Percentiles rank a stretch among this genome's conserved stretches.
phyloP scores from a whole-genome alignment of 2,888 invertebrate species.

The Gisinianus flammeolus region DNA sequence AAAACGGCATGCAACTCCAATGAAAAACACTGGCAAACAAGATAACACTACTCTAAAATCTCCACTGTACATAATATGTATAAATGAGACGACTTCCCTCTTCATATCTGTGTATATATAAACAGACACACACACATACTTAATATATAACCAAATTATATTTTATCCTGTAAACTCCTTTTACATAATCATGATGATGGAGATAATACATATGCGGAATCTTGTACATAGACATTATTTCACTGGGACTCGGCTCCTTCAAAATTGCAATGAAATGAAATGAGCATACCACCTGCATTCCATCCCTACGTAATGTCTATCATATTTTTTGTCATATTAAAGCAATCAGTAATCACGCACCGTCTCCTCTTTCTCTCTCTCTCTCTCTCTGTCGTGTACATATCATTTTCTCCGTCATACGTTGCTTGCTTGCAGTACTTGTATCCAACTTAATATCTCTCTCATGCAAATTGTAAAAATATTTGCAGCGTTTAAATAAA shows the following conservation, averaged over 20 bases:
- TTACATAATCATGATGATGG: too few species aligned
- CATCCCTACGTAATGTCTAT: not conserved
- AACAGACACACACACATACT: too few species aligned
- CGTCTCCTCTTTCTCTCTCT: not conserved
- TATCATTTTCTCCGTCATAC: not conserved
- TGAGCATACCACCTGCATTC: not conserved
- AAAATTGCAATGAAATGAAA: too few species aligned
- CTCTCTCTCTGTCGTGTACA: not conserved
- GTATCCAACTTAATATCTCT: too few species aligned
- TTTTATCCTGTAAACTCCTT: too few species aligned
- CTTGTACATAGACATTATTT: too few species aligned
- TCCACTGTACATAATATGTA: not conserved
- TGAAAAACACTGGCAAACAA: slow-evolving; percentile 2
- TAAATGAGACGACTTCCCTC: not conserved
- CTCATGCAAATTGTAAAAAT: not conserved
- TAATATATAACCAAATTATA: not conserved
- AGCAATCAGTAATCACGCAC: slow-evolving; percentile 9
- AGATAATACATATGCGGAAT: too few species aligned
- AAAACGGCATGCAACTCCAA: not conserved
- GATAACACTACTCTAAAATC: not conserved
- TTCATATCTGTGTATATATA: not conserved
- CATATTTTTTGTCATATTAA: slow-evolving; percentile 12
- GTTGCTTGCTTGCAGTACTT: not conserved
- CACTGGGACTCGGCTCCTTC: too few species aligned
- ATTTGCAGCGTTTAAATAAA: not conserved